These are phyloP conservation scores for Melitaea athalia DNA, from an alignment of 2,888 invertebrate species.

Conservation along the genomic window DNA sequence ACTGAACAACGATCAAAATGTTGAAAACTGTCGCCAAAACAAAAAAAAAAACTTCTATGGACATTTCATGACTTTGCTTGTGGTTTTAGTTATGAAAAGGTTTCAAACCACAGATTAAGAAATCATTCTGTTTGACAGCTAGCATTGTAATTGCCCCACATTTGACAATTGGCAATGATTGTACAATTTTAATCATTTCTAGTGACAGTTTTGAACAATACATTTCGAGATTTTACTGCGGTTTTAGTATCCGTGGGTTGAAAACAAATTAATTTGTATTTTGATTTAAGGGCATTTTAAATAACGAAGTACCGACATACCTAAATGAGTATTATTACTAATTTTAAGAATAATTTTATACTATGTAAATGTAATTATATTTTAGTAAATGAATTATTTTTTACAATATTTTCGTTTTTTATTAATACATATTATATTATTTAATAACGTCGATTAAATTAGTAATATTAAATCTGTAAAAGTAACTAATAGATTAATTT, in stretches of 20 bases:
- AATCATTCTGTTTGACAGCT: no score
- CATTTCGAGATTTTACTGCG: background rate
- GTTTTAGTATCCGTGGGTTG: conserved; percentile 8
- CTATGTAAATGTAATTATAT: conserved; percentile 2
- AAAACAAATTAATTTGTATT: background rate
- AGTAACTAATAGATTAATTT: no score
- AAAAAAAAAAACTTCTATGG: no score
- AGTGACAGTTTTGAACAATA: no score
- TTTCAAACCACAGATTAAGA: no score
- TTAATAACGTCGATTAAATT: background rate
- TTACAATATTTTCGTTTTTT: background rate
- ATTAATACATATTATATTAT: background rate
- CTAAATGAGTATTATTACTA: conserved; percentile 27
- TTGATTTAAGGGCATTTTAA: background rate
- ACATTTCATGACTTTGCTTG: no score
- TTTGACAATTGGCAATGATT: no score
- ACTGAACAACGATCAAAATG: conserved; percentile 45
- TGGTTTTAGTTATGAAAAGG: no score
- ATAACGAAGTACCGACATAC: conserved; percentile 17
- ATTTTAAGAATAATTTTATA: conserved; percentile 6
- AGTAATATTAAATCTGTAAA: background rate
- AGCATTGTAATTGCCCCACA: no score
- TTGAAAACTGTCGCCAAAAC: no score
- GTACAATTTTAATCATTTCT: no score
- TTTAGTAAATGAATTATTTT: conserved; percentile 4